Base-by-base conservation (phyloP, 2,888 invertebrate genomes). In the Ophion slaviceki region DNA sequence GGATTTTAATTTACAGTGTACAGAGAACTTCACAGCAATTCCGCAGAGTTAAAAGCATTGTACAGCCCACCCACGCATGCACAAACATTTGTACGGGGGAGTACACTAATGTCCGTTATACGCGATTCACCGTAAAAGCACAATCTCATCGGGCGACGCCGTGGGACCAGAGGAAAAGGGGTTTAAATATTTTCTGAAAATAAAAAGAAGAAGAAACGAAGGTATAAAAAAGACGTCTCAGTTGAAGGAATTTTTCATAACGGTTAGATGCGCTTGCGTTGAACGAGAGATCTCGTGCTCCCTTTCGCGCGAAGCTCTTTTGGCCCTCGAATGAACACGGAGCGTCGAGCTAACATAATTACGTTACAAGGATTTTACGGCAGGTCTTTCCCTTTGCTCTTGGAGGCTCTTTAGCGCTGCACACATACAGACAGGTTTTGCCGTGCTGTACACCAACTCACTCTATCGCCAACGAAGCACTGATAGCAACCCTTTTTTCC, bases 281-380 rank as follows among this genome's bases (percentile, higher is more conserved):
- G 53, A 64, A 64, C 66, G 72, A 78, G 82, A 71, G 57, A 77
- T 62, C 53, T 61, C 67, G 40, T 77, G 32, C 64, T 68, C 53
- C 57, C 71, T 66, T 57, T 75, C 75, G 36, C 74, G 81, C 20
- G 40, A 77, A 80, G 72, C 80, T 80, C 74, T 78, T 78, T 61
- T 61, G 47, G 61, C 66, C 71, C 72, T 80, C 68, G 68, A 80
- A 53, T 53, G 53, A 53, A 67, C 76, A 82, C 61, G 77, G 74
- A 83, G 80, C 82, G 53, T 53, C 53, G 87, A 79, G 81, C 87
- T 84, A 85, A 81, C 83, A 86, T 85, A 86, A 85, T 84, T 87
- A 86, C 87, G 84, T 88, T 87, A 88, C 87, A 88, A 88, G 86
- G 87, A 87, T 88, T 88, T 88, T 88, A 88, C 87, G 87, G 82